These are phyloP conservation scores for Plectropomus leopardus DNA, from an alignment of 2,113 vertebrate species.

Conservation along the genomic window DNA sequence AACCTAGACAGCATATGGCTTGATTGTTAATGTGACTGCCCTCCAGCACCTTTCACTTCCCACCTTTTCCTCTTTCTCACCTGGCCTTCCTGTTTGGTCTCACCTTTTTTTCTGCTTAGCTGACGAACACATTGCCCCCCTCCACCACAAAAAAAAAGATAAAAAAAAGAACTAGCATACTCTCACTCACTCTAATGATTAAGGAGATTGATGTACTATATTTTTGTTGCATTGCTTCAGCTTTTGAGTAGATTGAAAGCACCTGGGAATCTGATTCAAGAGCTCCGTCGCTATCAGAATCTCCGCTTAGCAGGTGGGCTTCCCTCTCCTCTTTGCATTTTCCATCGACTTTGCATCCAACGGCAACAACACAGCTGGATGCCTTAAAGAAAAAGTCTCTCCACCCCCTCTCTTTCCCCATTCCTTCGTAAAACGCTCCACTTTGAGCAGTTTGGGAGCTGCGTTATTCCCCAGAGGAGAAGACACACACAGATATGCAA, in stretches of 20 bases:
- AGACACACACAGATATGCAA: constrained; percentile 6
- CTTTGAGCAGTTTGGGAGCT: constrained; percentile 32
- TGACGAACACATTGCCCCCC: constrained; percentile 27
- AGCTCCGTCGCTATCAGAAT: constrained; percentile 19
- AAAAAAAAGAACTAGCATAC: too few species aligned
- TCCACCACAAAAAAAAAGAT: too few species aligned
- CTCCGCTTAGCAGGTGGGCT: constrained; percentile 50
- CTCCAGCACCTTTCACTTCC: not conserved
- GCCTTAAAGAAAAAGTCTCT: constrained; percentile 31
- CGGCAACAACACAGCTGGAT: constrained; percentile 47
- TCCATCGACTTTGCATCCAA: constrained; percentile 36
- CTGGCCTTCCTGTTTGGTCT: constrained; percentile 17
- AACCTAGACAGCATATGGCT: constrained; percentile 17
- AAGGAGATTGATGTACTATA: not conserved
- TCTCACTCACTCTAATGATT: not conserved
- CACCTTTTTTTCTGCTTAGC: constrained; percentile 23
- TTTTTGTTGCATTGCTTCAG: not conserved
- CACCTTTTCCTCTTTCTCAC: constrained; percentile 46
- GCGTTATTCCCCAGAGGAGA: constrained; percentile 36
- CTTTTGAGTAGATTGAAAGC: constrained; percentile 43
- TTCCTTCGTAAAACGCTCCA: constrained; percentile 30
- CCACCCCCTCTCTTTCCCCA: not conserved
- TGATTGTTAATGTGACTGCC: constrained; percentile 4
- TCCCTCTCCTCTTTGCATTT: constrained; percentile 44
- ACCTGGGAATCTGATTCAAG: constrained; percentile 23